These are phyloP conservation scores for Oasisia sp. DNA, from an alignment of 2,888 invertebrate genomes.

Conservation along the genomic window DNA sequence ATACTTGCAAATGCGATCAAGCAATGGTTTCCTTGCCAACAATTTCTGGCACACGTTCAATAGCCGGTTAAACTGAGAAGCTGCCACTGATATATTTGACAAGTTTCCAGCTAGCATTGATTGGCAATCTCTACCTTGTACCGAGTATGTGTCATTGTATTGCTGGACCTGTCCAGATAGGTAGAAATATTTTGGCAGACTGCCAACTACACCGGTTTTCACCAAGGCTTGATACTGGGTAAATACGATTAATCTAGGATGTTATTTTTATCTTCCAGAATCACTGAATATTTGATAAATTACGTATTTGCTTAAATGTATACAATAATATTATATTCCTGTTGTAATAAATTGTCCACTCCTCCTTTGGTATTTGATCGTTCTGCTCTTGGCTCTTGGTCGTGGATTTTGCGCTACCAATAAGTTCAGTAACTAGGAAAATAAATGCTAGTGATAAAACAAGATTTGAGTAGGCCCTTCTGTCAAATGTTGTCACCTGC, in stretches of 20 bases:
- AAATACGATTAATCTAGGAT: not conserved
- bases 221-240: not conserved
- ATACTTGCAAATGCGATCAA: not conserved
- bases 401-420: too few relatives aligned
- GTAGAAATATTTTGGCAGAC: not conserved
- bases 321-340: too few relatives aligned
- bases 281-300: not conserved
- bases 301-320: not conserved
- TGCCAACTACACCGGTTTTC: not conserved
- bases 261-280: not conserved
- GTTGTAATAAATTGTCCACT: too few relatives aligned
- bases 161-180: not conserved
- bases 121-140: not conserved
- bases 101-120: not conserved
- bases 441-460: too few relatives aligned
- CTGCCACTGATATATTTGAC: constrained; percentile 2
- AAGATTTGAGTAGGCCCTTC: too few relatives aligned
- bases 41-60: not conserved
- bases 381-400: too few relatives aligned
- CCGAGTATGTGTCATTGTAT: not conserved
- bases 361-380: too few relatives aligned
- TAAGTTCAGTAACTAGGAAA: too few relatives aligned
- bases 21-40: not conserved
- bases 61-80: not conserved
- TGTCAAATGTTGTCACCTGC: too few relatives aligned